phyloP scores from a whole-genome alignment of 2,888 invertebrate species.

The Tinea pellionella region DNA sequence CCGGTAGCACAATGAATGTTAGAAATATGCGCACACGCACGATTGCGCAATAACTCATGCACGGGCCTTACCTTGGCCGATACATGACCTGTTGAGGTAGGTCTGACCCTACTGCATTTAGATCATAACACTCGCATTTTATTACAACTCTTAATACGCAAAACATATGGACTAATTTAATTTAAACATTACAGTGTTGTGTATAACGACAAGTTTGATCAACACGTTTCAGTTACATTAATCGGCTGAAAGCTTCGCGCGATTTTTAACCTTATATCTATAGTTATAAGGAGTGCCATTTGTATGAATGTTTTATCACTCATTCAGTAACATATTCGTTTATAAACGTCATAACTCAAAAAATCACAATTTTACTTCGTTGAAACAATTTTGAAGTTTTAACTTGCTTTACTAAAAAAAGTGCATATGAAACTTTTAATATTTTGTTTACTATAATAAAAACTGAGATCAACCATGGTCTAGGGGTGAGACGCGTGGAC shows the following conservation, averaged over 20 bases:
- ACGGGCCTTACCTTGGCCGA: slow-evolving; percentile 3
- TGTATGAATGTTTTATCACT: neutral
- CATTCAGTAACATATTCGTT: neutral
- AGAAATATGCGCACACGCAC: slow-evolving; percentile 2
- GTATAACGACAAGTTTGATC: neutral
- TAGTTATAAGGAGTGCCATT: neutral
- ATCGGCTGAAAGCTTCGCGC: neutral
- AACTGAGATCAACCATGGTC: too few relatives aligned
- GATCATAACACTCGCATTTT: neutral
- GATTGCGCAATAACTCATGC: slow-evolving; percentile 7
- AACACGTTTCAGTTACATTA: neutral
- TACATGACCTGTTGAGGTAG: slow-evolving; percentile 10
- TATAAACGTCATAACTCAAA: too few relatives aligned
- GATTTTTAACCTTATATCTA: neutral
- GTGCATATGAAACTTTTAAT: too few relatives aligned
- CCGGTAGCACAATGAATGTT: neutral
- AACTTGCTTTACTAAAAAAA: too few relatives aligned
- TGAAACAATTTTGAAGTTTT: too few relatives aligned
- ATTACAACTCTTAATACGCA: neutral
- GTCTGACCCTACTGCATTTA: slow-evolving; percentile 3
- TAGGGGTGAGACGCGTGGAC: too few relatives aligned
- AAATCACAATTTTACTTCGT: too few relatives aligned
- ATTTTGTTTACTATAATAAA: too few relatives aligned
- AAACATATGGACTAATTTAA: neutral
- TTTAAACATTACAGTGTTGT: neutral